These are phyloP conservation scores for Syrmaticus mikado DNA, from an alignment of 2,113 vertebrate genomes.

Conservation along the genomic window DNA sequence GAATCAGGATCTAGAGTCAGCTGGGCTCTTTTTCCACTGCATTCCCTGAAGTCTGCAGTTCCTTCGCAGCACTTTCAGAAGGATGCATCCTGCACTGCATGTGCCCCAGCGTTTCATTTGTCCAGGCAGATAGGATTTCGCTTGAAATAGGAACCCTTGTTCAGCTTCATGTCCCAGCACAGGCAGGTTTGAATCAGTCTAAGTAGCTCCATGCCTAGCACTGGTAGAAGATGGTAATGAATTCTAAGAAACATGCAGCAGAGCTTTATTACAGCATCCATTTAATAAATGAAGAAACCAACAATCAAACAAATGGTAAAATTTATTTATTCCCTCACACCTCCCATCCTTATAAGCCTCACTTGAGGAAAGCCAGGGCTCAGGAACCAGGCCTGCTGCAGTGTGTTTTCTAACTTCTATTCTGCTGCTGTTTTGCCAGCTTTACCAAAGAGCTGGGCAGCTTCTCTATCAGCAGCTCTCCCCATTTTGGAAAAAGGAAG, in stretches of 20 bases:
- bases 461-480: background rate
- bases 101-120: background rate
- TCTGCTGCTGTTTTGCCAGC: background rate
- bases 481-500: slow-evolving; percentile 71
- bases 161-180: background rate
- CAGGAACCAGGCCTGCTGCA: background rate
- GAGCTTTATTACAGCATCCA: background rate
- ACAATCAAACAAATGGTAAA: background rate
- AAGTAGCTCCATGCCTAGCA: background rate
- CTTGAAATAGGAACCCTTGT: background rate
- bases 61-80: background rate
- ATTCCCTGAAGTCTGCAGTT: background rate
- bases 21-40: fast-evolving
- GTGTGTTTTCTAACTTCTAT: too few species aligned
- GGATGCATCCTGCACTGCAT: fast-evolving
- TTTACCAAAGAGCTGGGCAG: background rate
- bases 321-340: background rate
- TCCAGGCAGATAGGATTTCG: background rate
- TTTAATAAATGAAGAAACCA: background rate
- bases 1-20: background rate
- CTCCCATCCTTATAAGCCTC: background rate
- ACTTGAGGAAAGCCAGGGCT: background rate
- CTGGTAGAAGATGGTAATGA: background rate
- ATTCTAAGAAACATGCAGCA: background rate
- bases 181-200: background rate